Evolutionary conservation across 2,888 invertebrate genomes (phyloP).

Genomic region (Biston betularia): DNA sequence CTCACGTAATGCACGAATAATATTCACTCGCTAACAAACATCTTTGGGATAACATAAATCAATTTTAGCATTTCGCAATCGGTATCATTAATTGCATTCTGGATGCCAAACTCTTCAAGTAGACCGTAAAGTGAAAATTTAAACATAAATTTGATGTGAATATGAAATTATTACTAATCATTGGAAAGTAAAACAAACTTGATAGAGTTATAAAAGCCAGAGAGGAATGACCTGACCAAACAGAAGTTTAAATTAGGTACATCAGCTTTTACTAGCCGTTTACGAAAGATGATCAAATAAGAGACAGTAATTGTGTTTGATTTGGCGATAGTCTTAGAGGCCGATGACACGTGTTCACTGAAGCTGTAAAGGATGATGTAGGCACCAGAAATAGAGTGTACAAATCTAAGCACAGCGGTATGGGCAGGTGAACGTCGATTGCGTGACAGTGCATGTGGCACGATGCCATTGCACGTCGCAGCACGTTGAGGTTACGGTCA

Average conservation of each 20-base stretch:
- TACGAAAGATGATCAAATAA: slow-evolving; percentile 38
- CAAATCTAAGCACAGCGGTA: slow-evolving; percentile 51
- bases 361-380: slow-evolving; percentile 73
- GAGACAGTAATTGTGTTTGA: slow-evolving; percentile 50
- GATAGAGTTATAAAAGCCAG: slow-evolving; percentile 9
- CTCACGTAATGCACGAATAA: slow-evolving; percentile 52
- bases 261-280: slow-evolving; percentile 30
- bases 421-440: slow-evolving; percentile 70
- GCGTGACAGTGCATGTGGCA: slow-evolving; percentile 57
- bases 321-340: slow-evolving; percentile 57
- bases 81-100: slow-evolving; percentile 37
- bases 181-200: not conserved
- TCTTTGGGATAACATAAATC: slow-evolving; percentile 51
- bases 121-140: slow-evolving; percentile 20
- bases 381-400: slow-evolving; percentile 66
- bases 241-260: slow-evolving; percentile 32
- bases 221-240: slow-evolving; percentile 44
- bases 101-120: slow-evolving; percentile 37
- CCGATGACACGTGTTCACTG: slow-evolving; percentile 73
- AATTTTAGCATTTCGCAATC: slow-evolving; percentile 36
- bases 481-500: slow-evolving; percentile 61
- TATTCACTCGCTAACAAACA: slow-evolving; percentile 51
- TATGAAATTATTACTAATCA: slow-evolving; percentile 1
- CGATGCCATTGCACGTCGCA: slow-evolving; percentile 51
- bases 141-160: too few species aligned